Percentiles rank a stretch among this genome's conserved stretches.
Conservation (phyloP, 2,113 vertebrate species). For the Lates calcarifer region DNA sequence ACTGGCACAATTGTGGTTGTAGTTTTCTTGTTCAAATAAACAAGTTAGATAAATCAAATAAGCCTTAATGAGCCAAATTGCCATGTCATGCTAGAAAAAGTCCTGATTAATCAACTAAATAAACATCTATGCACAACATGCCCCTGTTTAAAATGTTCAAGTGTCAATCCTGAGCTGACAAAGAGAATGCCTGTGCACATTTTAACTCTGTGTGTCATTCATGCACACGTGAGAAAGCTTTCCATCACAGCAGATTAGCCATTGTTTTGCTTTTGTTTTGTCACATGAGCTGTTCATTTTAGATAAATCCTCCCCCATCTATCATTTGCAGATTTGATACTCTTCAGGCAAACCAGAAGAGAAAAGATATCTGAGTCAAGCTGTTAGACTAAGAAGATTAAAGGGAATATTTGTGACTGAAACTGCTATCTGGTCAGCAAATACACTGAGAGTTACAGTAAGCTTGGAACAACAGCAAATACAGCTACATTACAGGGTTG, state of each 20-base stretch:
- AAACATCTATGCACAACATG: slow-evolving; percentile 3
- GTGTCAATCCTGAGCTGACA: slow-evolving; percentile 16
- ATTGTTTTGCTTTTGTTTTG: slow-evolving; percentile 47
- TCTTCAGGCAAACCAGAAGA: slow-evolving; percentile 63
- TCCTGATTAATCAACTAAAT: slow-evolving; percentile 18
- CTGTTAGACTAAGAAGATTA: slow-evolving; percentile 79
- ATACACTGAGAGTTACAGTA: slow-evolving; percentile 56
- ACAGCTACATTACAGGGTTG: slow-evolving; percentile 30
- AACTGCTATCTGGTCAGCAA: slow-evolving; percentile 68
- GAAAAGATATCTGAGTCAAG: slow-evolving; percentile 67
- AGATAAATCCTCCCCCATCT: slow-evolving; percentile 62
- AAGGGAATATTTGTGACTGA: slow-evolving; percentile 73
- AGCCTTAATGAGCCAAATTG: slow-evolving; percentile 15
- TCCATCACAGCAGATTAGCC: slow-evolving; percentile 46
- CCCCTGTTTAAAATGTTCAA: slow-evolving; percentile 18
- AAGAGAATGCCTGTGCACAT: background rate
- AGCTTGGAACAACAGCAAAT: slow-evolving; percentile 58
- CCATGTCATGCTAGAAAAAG: background rate
- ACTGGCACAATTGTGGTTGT: slow-evolving; percentile 7
- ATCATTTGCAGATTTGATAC: slow-evolving; percentile 59
- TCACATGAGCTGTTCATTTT: slow-evolving; percentile 45
- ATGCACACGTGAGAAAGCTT: slow-evolving; percentile 24
- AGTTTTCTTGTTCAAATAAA: slow-evolving; percentile 24
- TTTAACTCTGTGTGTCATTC: slow-evolving; percentile 26
- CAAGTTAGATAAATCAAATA: background rate